Conservation (phyloP, 2,797 vertebrate species). For the Sebastes matsubarae region DNA sequence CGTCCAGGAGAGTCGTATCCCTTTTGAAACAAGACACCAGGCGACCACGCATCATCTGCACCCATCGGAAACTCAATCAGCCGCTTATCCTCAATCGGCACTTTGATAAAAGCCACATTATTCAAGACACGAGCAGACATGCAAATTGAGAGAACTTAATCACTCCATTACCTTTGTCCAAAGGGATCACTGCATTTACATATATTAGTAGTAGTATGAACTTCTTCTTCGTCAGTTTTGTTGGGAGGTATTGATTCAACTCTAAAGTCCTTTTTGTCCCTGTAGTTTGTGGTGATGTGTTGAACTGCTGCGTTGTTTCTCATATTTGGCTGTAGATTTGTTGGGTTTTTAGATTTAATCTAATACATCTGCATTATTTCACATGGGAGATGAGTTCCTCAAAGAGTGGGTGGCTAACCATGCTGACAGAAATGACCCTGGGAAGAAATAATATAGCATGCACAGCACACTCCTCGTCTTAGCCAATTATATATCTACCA, state of each 20-base stretch:
- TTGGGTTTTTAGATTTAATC: neutral
- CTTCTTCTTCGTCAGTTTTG: neutral
- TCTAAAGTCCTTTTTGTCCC: neutral
- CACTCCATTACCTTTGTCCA: conserved; percentile 28
- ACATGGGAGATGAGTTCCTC: neutral
- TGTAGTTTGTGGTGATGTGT: neutral
- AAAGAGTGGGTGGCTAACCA: conserved; percentile 6
- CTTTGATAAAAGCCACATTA: conserved; percentile 45
- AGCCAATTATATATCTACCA: conserved; percentile 46
- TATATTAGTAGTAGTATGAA: conserved; percentile 13
- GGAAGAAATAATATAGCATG: conserved; percentile 28
- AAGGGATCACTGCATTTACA: conserved; percentile 35
- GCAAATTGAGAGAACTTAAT: conserved; percentile 31
- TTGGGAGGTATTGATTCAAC: neutral
- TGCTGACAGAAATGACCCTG: conserved; percentile 37
- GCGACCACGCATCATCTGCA: conserved; percentile 34
- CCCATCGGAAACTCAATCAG: conserved; percentile 39
- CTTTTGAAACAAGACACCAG: conserved; percentile 28
- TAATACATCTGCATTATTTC: neutral
- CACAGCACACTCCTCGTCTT: conserved; percentile 41
- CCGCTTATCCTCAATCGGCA: conserved; percentile 31
- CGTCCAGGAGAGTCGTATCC: conserved; percentile 5
- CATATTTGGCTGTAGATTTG: neutral
- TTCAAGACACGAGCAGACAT: conserved; percentile 34
- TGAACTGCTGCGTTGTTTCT: neutral